Evolutionary conservation across 2,888 invertebrate species (phyloP), one percentile per base, ranked within the genome.

Genomic region (Erebia palarica): DNA sequence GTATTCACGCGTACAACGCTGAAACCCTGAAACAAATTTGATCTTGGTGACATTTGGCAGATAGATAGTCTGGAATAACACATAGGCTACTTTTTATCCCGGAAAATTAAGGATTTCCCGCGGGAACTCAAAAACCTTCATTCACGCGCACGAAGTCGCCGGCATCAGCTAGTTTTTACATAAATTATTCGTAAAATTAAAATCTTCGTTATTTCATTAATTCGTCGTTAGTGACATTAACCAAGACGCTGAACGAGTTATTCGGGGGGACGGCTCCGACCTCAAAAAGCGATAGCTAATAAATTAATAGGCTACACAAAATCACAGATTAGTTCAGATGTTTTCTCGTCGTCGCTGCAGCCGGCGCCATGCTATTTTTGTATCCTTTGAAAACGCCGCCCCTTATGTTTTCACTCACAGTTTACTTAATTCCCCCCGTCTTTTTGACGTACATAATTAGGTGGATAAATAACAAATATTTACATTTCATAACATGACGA

Each of bases 381-480:
- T 86, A 86, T 83, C 81, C 85, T 89, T 89, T 89, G 87, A 88
- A 63, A 83, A 80, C 79, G 78, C 87, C 88, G 86, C 86, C 79
- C 75, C 79, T 79, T 81, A 79, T 84, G 81, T 83, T 83, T 81
- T 78, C 80, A 81, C 81, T 82, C 80, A 80, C 79, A 80, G 82
- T 85, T 81, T 79, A 81, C 78, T 79, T 79, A 77, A 78, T 79
- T 77, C 75, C 75, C 75, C 73, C 74, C 74, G 76, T 75, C 73
- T 76, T 73, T 72, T 73, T 73, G 73, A 76, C 73, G 68, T 76
- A 76, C 75, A 76, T 75, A 73, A 75, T 75, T 75, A 75, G 49
- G 49, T 21, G 44, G 21, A 49, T 49, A 63, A 63, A 63, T 49
- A 63, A 21, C 63, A 75, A 76, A 72, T 72, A 71, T 69, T 74